These are phyloP conservation scores for Amphiura filiformis DNA, from an alignment of 35 echinoderm and acorn worm species.

Conservation along the genomic window DNA sequence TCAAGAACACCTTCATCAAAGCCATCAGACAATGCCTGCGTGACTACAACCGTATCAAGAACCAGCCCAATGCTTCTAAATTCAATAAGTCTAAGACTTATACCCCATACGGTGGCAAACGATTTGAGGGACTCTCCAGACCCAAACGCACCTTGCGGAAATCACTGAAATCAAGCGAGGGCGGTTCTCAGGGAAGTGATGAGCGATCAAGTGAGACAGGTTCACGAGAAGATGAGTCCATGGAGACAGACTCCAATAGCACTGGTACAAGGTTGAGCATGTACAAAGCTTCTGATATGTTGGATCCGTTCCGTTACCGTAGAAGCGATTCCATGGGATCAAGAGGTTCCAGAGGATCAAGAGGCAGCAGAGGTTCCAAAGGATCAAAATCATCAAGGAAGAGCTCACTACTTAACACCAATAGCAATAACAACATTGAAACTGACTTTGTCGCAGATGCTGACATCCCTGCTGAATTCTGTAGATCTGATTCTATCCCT, in stretches of 20 bases:
- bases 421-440: neutral
- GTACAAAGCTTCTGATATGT: neutral
- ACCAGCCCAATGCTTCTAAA: conserved; percentile 30
- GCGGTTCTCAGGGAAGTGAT: conserved; percentile 67
- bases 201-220: conserved; percentile 81
- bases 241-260: conserved; percentile 78
- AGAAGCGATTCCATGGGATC: neutral
- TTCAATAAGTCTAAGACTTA: conserved; percentile 31
- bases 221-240: conserved; percentile 33
- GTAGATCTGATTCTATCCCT: no score
- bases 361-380: neutral
- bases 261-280: conserved; percentile 48
- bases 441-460: neutral
- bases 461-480: no score
- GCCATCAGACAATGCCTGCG: conserved; percentile 61
- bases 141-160: conserved; percentile 70
- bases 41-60: conserved; percentile 66
- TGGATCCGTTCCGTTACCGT: neutral
- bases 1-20: conserved; percentile 66
- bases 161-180: conserved; percentile 43
- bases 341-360: neutral
- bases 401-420: neutral
- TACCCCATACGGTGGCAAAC: conserved; percentile 64
- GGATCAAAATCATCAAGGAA: conserved; percentile 8
- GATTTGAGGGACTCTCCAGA: conserved; percentile 50